Base-by-base conservation (phyloP, 2,888 invertebrate genomes). In the Diloba caeruleocephala region DNA sequence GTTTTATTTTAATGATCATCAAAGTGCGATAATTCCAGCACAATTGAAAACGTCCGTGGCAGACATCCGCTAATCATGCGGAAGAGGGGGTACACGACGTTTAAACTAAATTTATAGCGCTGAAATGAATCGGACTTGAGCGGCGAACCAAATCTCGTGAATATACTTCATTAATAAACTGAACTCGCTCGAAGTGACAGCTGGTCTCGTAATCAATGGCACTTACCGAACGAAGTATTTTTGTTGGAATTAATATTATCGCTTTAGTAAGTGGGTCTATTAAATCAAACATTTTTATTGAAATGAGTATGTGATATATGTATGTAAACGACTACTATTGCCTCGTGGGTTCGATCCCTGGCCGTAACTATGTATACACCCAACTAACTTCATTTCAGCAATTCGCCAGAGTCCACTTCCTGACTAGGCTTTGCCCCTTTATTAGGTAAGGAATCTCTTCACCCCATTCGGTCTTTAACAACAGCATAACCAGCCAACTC, bases 21-120 rank as follows among this genome's bases (percentile, higher is more conserved):
- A 75, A 69, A 59, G 59, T 58, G 37, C 67, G 64, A 76, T 79
- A 78, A 79, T 72, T 78, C 66, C 53, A 67, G 63, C 68, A 63
- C 77, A 78, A 76, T 76, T 74, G 73, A 65, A 72, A 69, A 71
- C 57, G 82, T 78, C 83, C 67, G 55, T 51, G 42, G 55, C 85
- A 85, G 84, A 77, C 76, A 69, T 74, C 79, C 78, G 80, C 84
- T 83, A 82, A 85, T 84, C 81, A 82, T 82, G 69, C 68, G 67
- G 74, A 79, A 79, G 77, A 57, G 65, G 71, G 66, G 77, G 74
- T 71, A 74, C 71, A 64, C 71, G 78, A 78, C 77, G 76, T 73
- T 74, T 71, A 58, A 61, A 71, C 74, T 64, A 69, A 79, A 85
- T 85, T 85, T 85, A 85, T 81, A 65, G 79, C 71, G 42, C 52